phyloP scores from a whole-genome alignment of 2,888 invertebrate species.

The Trissolcus brochymenae region DNA sequence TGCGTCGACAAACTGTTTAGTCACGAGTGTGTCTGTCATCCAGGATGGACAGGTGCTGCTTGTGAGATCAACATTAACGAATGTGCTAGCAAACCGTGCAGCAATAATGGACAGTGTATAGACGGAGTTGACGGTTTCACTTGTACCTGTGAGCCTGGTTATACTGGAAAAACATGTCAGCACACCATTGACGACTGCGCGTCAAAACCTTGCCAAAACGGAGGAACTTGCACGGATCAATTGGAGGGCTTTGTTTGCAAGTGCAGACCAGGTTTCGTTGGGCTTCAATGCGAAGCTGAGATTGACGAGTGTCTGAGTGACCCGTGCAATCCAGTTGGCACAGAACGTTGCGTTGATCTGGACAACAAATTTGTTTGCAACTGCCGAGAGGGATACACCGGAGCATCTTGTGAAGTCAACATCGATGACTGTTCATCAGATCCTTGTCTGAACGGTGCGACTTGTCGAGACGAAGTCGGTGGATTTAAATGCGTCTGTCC shows the following conservation, averaged over 20 bases:
- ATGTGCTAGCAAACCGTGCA: constrained; percentile 91
- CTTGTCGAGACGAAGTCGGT: constrained; percentile 90
- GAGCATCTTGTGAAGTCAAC: constrained; percentile 88
- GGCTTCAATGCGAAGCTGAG: constrained; percentile 94
- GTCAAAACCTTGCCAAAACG: constrained; percentile 93
- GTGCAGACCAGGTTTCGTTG: constrained; percentile 94
- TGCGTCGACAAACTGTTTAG: constrained; percentile 93
- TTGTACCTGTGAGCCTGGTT: constrained; percentile 95
- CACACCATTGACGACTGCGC: constrained; percentile 95
- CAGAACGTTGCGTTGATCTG: constrained; percentile 91
- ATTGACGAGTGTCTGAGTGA: constrained; percentile 94
- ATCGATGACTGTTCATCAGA: constrained; percentile 90
- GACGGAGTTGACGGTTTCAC: constrained; percentile 90
- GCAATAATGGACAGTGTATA: constrained; percentile 93
- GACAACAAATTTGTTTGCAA: constrained; percentile 92
- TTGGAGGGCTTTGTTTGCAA: constrained; percentile 94
- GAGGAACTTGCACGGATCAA: constrained; percentile 91
- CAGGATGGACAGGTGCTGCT: constrained; percentile 91
- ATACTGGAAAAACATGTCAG: constrained; percentile 94
- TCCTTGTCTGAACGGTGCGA: constrained; percentile 93
- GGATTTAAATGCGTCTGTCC: constrained; percentile 89
- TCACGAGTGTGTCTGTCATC: constrained; percentile 92
- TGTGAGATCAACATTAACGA: constrained; percentile 96
- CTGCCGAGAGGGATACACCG: constrained; percentile 92
- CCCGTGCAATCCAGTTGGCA: constrained; percentile 93